These are phyloP conservation scores for Rhagoletis zephyria DNA, from an alignment of 1,140 invertebrate genomes.

Conservation along the genomic window DNA sequence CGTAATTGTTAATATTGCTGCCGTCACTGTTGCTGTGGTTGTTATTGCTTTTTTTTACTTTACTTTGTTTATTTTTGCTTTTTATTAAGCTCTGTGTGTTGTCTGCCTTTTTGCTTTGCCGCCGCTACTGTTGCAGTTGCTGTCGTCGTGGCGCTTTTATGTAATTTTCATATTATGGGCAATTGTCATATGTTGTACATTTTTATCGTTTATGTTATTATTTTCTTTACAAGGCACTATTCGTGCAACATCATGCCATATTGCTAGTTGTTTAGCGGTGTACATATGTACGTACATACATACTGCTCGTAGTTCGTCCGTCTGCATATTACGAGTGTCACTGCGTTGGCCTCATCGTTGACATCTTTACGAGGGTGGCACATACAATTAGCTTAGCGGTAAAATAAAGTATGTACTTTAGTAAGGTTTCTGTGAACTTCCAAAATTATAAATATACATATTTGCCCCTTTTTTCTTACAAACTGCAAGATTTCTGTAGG, in stretches of 20 bases:
- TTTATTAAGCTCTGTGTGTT: constrained; percentile 11
- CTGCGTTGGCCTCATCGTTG: background rate
- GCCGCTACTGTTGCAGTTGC: constrained; percentile 7
- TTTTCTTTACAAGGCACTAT: constrained; percentile 38
- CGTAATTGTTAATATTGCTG: background rate
- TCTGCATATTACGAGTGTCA: background rate
- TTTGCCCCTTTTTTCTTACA: too few relatives aligned
- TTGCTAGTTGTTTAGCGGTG: background rate
- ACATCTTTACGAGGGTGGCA: background rate
- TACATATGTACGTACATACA: too few relatives aligned
- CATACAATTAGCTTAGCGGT: too few relatives aligned
- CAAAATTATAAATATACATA: too few relatives aligned
- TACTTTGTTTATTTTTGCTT: too few relatives aligned
- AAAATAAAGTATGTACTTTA: too few relatives aligned
- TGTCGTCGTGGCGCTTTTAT: constrained; percentile 48
- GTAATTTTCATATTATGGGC: constrained; percentile 54
- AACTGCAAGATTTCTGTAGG: too few relatives aligned
- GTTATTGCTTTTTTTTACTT: background rate
- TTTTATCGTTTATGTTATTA: constrained; percentile 55
- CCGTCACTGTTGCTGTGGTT: background rate
- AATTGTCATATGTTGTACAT: constrained; percentile 56
- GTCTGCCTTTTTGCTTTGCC: constrained; percentile 36
- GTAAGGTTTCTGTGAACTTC: too few relatives aligned
- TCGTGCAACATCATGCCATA: constrained; percentile 23
- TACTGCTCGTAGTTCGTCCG: background rate